Evolutionary conservation across 2,113 vertebrate genomes (phyloP).

Genomic region (Bambusicola thoracicus): DNA sequence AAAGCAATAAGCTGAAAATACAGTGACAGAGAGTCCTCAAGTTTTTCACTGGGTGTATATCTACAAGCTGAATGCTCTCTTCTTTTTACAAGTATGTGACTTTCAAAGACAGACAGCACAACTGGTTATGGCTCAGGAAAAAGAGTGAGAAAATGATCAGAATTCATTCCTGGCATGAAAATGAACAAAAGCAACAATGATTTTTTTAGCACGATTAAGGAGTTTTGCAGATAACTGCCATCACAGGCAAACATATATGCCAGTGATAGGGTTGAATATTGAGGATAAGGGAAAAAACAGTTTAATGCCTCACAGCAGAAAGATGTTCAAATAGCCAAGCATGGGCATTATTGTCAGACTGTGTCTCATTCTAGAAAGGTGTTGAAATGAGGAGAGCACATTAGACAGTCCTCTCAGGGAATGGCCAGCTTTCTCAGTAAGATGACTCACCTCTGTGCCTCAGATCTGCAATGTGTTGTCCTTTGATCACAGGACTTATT

Average conservation of each 20-base stretch:
- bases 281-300: not conserved
- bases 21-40: not conserved
- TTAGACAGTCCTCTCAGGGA: not conserved
- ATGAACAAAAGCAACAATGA: not conserved
- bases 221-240: not conserved
- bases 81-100: not conserved
- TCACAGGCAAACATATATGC: not conserved
- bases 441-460: not conserved
- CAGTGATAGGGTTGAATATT: not conserved
- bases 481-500: not conserved
- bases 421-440: not conserved
- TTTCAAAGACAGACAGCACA: not conserved
- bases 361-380: not conserved
- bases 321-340: not conserved
- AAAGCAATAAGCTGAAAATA: not conserved
- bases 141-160: not conserved
- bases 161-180: not conserved
- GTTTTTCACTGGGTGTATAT: not conserved
- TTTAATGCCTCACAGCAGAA: not conserved
- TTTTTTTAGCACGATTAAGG: not conserved
- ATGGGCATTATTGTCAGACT: rapidly evolving
- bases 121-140: not conserved
- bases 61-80: not conserved
- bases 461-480: not conserved
- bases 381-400: not conserved